These are phyloP conservation scores for Ispidina lecontei DNA, from an alignment of 2,797 vertebrate genomes.

Conservation along the genomic window DNA sequence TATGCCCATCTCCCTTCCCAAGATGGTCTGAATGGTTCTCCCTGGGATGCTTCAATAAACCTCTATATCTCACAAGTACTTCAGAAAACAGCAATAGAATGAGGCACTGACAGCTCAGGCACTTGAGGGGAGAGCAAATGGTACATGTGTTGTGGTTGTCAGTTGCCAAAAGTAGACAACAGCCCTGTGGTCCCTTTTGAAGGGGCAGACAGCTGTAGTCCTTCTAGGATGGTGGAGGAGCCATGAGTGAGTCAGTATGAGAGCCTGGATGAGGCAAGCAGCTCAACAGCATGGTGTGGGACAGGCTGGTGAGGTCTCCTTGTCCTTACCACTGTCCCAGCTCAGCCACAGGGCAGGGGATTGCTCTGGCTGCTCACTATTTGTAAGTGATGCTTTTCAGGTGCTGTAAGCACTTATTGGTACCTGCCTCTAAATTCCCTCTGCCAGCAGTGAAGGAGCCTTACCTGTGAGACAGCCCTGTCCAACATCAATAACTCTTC, in stretches of 20 bases:
- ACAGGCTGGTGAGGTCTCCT: neutral
- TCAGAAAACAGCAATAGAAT: neutral
- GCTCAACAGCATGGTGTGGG: neutral
- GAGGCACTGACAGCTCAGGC: neutral
- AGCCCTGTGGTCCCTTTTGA: neutral
- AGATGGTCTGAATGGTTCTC: neutral
- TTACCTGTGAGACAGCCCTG: accelerated
- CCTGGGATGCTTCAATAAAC: neutral
- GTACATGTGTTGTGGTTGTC: accelerated
- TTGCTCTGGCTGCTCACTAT: neutral
- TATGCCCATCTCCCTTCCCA: accelerated
- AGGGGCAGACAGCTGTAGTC: neutral
- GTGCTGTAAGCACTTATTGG: neutral
- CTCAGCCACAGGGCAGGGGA: accelerated
- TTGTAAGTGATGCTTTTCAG: neutral
- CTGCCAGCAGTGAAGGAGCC: neutral
- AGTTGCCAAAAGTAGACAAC: accelerated
- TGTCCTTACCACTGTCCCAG: neutral
- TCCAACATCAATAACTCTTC: neutral
- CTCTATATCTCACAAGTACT: neutral
- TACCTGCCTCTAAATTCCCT: neutral
- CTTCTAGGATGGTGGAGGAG: neutral
- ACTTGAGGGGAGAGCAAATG: neutral
- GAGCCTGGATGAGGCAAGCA: neutral
- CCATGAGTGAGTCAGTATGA: neutral